These are phyloP conservation scores for Acrocephalus scirpaceus DNA, from an alignment of 2,797 vertebrate genomes.

Conservation along the genomic window DNA sequence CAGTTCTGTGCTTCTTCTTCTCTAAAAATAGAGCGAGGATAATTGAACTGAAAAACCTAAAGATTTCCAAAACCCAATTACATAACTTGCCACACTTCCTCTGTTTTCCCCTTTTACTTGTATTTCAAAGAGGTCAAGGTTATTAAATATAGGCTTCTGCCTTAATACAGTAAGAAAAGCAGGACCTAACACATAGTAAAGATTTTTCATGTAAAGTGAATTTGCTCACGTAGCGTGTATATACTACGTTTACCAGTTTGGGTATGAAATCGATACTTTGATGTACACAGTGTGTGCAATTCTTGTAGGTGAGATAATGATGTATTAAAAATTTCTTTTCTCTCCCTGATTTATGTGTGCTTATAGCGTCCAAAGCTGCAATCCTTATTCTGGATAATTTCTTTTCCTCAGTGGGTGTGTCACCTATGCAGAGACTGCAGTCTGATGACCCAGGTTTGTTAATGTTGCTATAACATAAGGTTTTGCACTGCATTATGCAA, in stretches of 20 bases:
- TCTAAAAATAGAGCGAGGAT: neutral
- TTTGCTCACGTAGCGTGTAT: neutral
- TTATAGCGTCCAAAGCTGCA: neutral
- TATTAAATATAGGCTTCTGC: neutral
- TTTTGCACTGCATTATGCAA: neutral
- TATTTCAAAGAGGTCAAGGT: conserved; percentile 52
- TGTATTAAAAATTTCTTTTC: neutral
- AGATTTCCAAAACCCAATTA: conserved; percentile 22
- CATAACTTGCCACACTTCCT: conserved; percentile 11
- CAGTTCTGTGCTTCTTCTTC: neutral
- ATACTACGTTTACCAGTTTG: neutral
- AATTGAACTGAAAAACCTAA: conserved; percentile 30
- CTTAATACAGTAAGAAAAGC: neutral
- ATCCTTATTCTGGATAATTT: neutral
- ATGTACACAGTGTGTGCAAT: neutral
- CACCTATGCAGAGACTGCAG: neutral
- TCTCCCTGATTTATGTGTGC: neutral
- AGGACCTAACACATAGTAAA: neutral
- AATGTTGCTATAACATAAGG: neutral
- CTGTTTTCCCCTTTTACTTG: neutral
- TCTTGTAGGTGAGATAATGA: neutral
- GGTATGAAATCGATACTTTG: neutral
- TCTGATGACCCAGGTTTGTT: neutral
- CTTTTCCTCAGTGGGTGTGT: conserved; percentile 14
- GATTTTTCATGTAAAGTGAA: neutral